Base-by-base conservation (phyloP, 2,797 vertebrate species). In the Eupleurogrammus muticus region DNA sequence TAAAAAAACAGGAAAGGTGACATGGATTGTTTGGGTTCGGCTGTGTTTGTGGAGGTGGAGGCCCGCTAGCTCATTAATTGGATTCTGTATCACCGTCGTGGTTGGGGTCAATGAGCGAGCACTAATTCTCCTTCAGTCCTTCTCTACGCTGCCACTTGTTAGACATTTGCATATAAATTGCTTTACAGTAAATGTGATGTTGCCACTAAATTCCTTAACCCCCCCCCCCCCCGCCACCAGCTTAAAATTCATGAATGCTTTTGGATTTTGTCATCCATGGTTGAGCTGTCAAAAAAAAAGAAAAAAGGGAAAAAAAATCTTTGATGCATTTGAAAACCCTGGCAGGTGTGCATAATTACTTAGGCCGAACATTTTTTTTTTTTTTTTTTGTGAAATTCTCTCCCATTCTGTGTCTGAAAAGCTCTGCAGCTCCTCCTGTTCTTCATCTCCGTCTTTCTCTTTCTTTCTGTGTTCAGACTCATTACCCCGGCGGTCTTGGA, bases 111-210 rank as follows among this genome's bases (percentile, higher is more conserved):
- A 85, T 79, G 89, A 92, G 67, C 32, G 6, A 82, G 76, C 63
- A 38, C 87, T 89, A 90, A 93, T 92, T 87, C 65, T 77, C 73
- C 75, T 79, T 77, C 84, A 79, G 73, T 84, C 73, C 77, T 56
- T 82, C 72, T 79, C 66, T 53, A 84, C 38, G 64, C 74, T 77
- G 82, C 75, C 81, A 80, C 66, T 90, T 87, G 78, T 92, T 78
- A 80, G 50, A 84, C 80, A 93, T 92, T 90, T 94, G 89, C 92
- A 93, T 94, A 88, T 88, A 94, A 93, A 94, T 94, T 82, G 85
- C 89, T 77, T 83, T 86, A 28, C 28, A 28, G 28, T 28, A 88
- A 90, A 90, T 87, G 87, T 81, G 84, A 91, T 80, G 80, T 87
- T 81, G 79, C 68, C 16, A 28, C 80, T 84, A 90, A 92, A 87